Conservation (phyloP, 2,113 vertebrate species). For the Periophthalmodon schlosseri region DNA sequence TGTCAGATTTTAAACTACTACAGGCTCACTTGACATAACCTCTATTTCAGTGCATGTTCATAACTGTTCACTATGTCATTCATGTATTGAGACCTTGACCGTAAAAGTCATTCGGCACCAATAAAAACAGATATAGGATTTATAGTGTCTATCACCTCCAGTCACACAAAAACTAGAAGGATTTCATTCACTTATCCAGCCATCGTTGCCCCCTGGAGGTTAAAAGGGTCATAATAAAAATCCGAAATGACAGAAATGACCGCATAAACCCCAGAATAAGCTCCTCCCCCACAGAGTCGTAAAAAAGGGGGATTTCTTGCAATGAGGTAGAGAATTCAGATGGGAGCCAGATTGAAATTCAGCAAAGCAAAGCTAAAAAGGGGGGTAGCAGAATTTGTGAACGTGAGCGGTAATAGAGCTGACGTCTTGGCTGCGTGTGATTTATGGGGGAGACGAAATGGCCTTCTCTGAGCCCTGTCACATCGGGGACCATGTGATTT, state of each 20-base stretch:
- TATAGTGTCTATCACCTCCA: slow-evolving; percentile 1
- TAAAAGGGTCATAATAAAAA: slow-evolving; percentile 48
- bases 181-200: slow-evolving; percentile 21
- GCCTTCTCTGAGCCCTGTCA: slow-evolving; percentile 61
- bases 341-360: slow-evolving; percentile 42
- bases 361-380: slow-evolving; percentile 20
- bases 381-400: background rate
- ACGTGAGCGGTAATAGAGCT: slow-evolving; percentile 43
- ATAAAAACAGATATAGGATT: background rate
- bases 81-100: background rate
- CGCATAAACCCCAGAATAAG: slow-evolving; percentile 25
- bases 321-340: slow-evolving; percentile 29
- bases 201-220: slow-evolving; percentile 16
- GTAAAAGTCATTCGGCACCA: background rate
- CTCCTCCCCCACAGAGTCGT: slow-evolving; percentile 18
- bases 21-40: background rate
- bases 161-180: slow-evolving; percentile 20
- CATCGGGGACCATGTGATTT: slow-evolving; percentile 46
- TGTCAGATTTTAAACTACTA: no score
- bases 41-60: background rate
- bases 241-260: slow-evolving; percentile 36
- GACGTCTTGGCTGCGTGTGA: slow-evolving; percentile 39
- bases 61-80: background rate
- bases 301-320: slow-evolving; percentile 28
- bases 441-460: slow-evolving; percentile 59